Evolutionary conservation across 2,113 vertebrate species (phyloP).

Genomic region (Heptranchias perlo): DNA sequence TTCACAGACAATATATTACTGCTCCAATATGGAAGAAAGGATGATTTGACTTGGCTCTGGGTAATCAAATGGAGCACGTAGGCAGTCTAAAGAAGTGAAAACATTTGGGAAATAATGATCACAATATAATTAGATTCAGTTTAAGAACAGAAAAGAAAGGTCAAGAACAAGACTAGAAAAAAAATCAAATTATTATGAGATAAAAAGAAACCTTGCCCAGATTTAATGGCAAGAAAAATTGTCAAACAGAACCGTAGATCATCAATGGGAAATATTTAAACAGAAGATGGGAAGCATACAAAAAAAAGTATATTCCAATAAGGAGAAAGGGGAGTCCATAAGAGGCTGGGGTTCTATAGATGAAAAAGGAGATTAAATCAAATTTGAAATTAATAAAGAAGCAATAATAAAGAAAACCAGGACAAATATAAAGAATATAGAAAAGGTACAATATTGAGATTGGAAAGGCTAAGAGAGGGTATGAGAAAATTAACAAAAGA

Average conservation of each 20-base stretch:
- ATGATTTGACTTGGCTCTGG: neutral
- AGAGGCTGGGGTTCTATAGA: neutral
- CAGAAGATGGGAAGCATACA: neutral
- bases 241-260: neutral
- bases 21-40: neutral
- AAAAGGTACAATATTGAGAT: neutral
- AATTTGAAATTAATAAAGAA: neutral
- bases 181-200: neutral
- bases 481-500: neutral
- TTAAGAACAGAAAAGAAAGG: neutral
- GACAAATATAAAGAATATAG: no score
- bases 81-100: neutral
- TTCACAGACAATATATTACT: neutral
- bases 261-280: neutral
- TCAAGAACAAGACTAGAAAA: neutral
- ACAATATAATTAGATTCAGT: neutral
- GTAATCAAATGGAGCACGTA: neutral
- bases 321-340: neutral
- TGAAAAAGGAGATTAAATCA: neutral
- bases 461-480: neutral
- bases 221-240: neutral
- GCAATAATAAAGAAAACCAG: neutral
- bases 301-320: neutral
- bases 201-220: neutral
- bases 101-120: neutral